phyloP scores from a whole-genome alignment of 2,888 invertebrate species.

The Eupithecia pulchellata region DNA sequence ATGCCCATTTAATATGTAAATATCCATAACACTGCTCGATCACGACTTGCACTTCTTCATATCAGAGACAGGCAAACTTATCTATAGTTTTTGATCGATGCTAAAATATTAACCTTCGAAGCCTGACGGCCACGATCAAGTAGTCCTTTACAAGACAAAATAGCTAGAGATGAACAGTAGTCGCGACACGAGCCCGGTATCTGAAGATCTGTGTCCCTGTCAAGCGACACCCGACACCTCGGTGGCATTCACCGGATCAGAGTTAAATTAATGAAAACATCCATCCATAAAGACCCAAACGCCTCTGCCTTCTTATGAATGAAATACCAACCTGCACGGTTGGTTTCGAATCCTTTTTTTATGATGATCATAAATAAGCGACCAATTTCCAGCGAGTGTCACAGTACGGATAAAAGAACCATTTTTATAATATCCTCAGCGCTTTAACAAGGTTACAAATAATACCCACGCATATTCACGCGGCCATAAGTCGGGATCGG shows the following conservation, averaged over 20 bases:
- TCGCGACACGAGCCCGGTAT: conserved; percentile 70
- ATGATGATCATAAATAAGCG: conserved; percentile 82
- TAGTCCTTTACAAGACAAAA: conserved; percentile 31
- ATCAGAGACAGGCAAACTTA: conserved; percentile 48
- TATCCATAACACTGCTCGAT: conserved; percentile 62
- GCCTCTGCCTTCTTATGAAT: conserved; percentile 86
- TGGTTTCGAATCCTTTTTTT: conserved; percentile 80
- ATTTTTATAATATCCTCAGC: conserved; percentile 85
- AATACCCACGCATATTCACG: conserved; percentile 85
- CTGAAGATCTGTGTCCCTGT: conserved; percentile 64
- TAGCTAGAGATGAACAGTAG: conserved; percentile 64
- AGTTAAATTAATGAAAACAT: conserved; percentile 85
- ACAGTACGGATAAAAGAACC: conserved; percentile 84
- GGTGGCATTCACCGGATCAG: conserved; percentile 73
- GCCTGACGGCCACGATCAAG: conserved; percentile 47
- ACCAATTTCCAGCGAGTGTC: conserved; percentile 85
- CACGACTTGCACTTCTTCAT: conserved; percentile 65
- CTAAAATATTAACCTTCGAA: conserved; percentile 32
- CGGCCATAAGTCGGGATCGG: conserved; percentile 80
- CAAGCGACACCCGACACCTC: conserved; percentile 73
- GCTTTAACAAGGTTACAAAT: conserved; percentile 84
- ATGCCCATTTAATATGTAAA: conserved; percentile 74
- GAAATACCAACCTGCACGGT: conserved; percentile 82
- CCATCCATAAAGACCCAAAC: conserved; percentile 84
- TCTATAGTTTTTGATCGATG: conserved; percentile 42